Conservation (phyloP, 2,888 invertebrate genomes). For the Selenia dentaria region DNA sequence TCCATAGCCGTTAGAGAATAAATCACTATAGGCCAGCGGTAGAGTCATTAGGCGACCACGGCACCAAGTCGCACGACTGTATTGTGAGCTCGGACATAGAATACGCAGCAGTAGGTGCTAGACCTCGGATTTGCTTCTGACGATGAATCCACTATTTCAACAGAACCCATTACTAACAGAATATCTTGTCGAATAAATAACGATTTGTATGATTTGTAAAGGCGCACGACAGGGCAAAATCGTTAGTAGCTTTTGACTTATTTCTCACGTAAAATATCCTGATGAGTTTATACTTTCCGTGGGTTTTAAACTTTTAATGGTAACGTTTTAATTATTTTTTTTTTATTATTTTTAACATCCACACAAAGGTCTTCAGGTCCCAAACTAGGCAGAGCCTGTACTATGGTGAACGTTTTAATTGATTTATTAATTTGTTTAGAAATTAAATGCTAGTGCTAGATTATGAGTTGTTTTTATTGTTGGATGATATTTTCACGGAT, state of each 20-base stretch:
- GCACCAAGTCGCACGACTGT: slow-evolving; percentile 58
- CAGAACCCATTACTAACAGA: slow-evolving; percentile 16
- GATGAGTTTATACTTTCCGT: too few relatives aligned
- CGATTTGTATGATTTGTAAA: slow-evolving; percentile 24
- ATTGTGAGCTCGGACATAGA: slow-evolving; percentile 63
- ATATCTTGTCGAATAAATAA: slow-evolving; percentile 24
- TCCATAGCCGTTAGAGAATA: slow-evolving; percentile 62
- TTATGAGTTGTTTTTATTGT: too few relatives aligned
- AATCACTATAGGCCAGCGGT: slow-evolving; percentile 70
- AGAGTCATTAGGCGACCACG: slow-evolving; percentile 71
- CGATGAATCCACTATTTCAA: slow-evolving; percentile 21
- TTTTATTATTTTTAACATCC: too few relatives aligned
- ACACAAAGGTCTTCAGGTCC: too few relatives aligned
- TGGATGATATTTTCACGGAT: too few relatives aligned
- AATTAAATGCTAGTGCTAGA: too few relatives aligned
- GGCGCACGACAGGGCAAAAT: slow-evolving; percentile 15
- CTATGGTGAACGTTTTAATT: too few relatives aligned
- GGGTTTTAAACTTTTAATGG: too few relatives aligned
- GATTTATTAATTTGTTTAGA: too few relatives aligned
- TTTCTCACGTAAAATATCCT: too few relatives aligned
- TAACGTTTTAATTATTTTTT: too few relatives aligned
- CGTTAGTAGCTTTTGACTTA: slow-evolving; percentile 24
- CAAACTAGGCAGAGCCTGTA: too few relatives aligned
- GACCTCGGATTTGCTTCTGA: slow-evolving; percentile 38
- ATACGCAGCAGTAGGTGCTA: not conserved